Conservation (phyloP, 2,113 vertebrate species). For the Anhinga anhinga region DNA sequence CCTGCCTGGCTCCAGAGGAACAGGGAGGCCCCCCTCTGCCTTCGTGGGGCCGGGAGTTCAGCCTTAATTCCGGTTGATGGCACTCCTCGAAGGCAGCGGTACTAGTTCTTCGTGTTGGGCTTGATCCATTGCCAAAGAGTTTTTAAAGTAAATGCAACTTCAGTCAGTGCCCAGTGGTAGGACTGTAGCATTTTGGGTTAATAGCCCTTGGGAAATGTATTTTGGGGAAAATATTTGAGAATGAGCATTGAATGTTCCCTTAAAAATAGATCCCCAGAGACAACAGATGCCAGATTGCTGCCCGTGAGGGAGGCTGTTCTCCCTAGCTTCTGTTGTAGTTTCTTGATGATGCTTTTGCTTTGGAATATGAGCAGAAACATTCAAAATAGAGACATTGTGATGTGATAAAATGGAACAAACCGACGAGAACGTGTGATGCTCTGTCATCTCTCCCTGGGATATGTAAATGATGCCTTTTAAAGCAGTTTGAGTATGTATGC, state of each 20-base stretch:
- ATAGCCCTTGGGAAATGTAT: background rate
- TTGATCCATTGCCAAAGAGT: background rate
- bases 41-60: background rate
- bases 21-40: background rate
- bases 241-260: background rate
- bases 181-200: background rate
- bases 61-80: background rate
- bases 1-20: background rate
- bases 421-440: background rate
- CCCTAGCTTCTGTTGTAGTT: background rate
- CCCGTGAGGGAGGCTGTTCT: background rate
- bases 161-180: background rate
- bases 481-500: background rate
- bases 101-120: background rate
- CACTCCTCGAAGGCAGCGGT: background rate
- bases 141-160: background rate
- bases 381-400: constrained; percentile 51
- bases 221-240: constrained; percentile 15
- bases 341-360: constrained; percentile 31
- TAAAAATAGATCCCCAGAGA: constrained; percentile 24
- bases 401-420: constrained; percentile 20
- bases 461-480: background rate
- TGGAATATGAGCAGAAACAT: constrained; percentile 26
- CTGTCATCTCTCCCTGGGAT: background rate
- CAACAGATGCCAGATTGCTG: constrained; percentile 26